These are phyloP conservation scores for Danio kyathit DNA, from an alignment of 2,797 vertebrate genomes.

Conservation along the genomic window DNA sequence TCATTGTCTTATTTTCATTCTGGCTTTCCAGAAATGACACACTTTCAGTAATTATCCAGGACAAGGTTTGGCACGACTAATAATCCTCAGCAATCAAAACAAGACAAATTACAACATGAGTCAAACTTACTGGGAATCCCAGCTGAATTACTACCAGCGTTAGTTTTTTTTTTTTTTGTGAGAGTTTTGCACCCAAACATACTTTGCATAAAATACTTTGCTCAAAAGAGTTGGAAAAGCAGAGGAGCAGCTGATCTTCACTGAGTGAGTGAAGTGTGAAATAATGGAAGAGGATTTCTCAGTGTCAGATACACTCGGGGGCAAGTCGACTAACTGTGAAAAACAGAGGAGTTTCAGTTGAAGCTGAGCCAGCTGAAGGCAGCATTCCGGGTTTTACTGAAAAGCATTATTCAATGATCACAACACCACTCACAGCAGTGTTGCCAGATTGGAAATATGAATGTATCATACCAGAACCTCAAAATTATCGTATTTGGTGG, in stretches of 20 bases:
- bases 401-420: constrained; percentile 2
- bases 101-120: background rate
- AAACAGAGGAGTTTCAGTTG: constrained; percentile 79
- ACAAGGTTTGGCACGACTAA: constrained; percentile 1
- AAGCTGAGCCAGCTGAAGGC: constrained; percentile 71
- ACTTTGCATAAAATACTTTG: background rate
- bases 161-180: background rate
- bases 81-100: constrained; percentile 16
- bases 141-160: background rate
- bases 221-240: background rate
- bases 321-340: constrained; percentile 45
- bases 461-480: no score
- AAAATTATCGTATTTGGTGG: no score
- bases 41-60: constrained; percentile 27
- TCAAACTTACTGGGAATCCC: background rate
- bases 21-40: constrained; percentile 2
- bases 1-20: background rate
- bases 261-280: background rate
- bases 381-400: constrained; percentile 21
- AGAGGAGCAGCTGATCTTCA: background rate
- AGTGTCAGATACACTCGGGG: constrained; percentile 46
- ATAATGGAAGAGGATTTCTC: constrained; percentile 37
- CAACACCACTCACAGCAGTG: background rate
- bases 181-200: background rate
- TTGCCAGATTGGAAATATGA: no score